Base-by-base conservation (phyloP, 2,113 vertebrate species). In the Syrmaticus mikado region DNA sequence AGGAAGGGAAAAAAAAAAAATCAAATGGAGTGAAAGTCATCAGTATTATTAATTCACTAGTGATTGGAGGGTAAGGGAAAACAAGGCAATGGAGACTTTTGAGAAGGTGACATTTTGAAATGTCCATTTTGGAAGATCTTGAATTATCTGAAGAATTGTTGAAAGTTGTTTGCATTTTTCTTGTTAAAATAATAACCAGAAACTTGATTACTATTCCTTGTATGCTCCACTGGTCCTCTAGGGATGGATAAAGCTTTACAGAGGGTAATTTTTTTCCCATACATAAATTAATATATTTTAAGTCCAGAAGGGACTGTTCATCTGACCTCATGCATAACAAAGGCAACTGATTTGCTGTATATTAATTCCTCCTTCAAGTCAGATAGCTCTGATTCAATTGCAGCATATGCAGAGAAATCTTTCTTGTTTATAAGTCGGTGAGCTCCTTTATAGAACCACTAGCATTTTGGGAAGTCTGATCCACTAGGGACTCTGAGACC, bases 261-360 rank as follows among this genome's bases (percentile, higher is more conserved):
- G 32, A 77, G 13, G 14, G 16, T 66, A 57, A 27, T 62, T 62
- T 64, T 65, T 4, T 16, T 36, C 3, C 20, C 9, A 2, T 55
- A 46, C 82, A 83, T 81, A 94, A 90, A 90, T 85, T 66, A 94
- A 81, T 94, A 5, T 46, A 92, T 89, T 94, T 94, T 88, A 82
- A 72, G 52, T 89, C 27, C 38, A 92, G 61, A 86, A 84, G 74
- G 57, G 57, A 90, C n/a, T 79, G 52, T 78, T 93, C 73, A 14
- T 74, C 72, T 93, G 77, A 90, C 58, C 36, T 90, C 40, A 78
- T 72, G 46, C 80, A 65, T 86, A 84, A 92, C 76, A 90, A 86
- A 93, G 43, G 27, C 34, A 83, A 58, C 65, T 74, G 25, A 1
- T 86, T 81, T 88, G 38, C 70, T 65, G 52, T 89, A 38, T 90